Evolutionary conservation across 2,113 vertebrate species (phyloP).

Genomic region (Penelope pileata): DNA sequence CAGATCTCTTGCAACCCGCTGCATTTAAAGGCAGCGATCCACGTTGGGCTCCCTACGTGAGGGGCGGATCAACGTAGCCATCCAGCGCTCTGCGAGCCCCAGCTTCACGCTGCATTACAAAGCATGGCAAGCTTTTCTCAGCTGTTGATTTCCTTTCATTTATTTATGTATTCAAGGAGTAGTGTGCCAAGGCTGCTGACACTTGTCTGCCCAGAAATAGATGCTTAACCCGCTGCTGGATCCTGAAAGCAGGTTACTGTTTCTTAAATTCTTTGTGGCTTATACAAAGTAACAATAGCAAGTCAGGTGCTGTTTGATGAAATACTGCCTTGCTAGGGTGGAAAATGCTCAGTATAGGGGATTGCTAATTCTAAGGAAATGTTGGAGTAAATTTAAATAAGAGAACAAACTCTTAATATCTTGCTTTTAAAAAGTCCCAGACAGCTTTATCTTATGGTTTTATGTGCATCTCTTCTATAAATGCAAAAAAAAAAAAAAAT

Average conservation of each 20-base stretch:
- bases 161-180: background rate
- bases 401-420: background rate
- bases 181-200: background rate
- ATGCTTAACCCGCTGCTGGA: constrained; percentile 30
- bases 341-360: background rate
- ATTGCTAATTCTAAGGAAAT: background rate
- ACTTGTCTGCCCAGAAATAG: constrained; percentile 37
- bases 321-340: background rate
- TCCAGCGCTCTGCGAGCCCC: background rate
- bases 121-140: constrained; percentile 2
- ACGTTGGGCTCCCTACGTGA: background rate
- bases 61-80: background rate
- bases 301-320: background rate
- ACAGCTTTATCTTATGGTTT: background rate
- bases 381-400: background rate
- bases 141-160: fast-evolving
- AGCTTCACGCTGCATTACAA: background rate
- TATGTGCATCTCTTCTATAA: background rate
- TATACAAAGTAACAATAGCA: background rate
- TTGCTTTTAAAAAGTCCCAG: background rate
- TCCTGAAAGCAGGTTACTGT: constrained; percentile 16
- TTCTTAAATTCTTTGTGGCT: background rate
- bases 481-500: background rate
- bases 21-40: background rate
- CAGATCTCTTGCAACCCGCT: background rate